Evolutionary conservation across 2,888 invertebrate genomes (phyloP).

Genomic region (Perizoma flavofasciatum): DNA sequence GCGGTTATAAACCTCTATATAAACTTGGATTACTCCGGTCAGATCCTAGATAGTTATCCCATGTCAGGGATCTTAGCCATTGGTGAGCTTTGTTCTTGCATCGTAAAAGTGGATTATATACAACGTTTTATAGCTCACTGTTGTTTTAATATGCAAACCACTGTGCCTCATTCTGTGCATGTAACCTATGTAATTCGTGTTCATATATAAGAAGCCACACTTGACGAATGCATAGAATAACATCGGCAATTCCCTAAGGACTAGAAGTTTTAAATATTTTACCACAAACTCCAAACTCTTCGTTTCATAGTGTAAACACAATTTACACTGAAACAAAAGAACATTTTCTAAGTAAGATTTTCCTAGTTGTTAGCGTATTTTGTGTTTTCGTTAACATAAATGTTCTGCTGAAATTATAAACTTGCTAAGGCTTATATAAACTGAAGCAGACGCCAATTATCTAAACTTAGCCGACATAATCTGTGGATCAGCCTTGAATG

Average conservation of each 20-base stretch:
- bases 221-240: neutral
- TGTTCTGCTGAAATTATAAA: no score
- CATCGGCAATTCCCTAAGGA: neutral
- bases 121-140: slow-evolving; percentile 15
- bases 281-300: no score
- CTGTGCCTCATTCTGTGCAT: neutral
- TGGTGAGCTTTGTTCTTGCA: slow-evolving; percentile 46
- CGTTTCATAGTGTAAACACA: no score
- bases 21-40: slow-evolving; percentile 53
- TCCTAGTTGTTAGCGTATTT: no score
- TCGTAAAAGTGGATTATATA: slow-evolving; percentile 25
- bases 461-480: slow-evolving; percentile 37
- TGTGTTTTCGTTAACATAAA: no score
- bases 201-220: neutral
- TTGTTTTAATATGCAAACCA: neutral
- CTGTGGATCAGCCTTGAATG: slow-evolving; percentile 39
- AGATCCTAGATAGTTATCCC: slow-evolving; percentile 42
- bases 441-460: slow-evolving; percentile 23
- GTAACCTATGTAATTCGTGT: neutral
- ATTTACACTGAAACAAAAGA: no score
- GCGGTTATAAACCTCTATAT: slow-evolving; percentile 54
- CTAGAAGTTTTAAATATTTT: no score
- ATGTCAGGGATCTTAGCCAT: slow-evolving; percentile 55
- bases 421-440: neutral
- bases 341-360: no score